Base-by-base conservation (phyloP, 2,888 invertebrate species). In the Dione vanillae region DNA sequence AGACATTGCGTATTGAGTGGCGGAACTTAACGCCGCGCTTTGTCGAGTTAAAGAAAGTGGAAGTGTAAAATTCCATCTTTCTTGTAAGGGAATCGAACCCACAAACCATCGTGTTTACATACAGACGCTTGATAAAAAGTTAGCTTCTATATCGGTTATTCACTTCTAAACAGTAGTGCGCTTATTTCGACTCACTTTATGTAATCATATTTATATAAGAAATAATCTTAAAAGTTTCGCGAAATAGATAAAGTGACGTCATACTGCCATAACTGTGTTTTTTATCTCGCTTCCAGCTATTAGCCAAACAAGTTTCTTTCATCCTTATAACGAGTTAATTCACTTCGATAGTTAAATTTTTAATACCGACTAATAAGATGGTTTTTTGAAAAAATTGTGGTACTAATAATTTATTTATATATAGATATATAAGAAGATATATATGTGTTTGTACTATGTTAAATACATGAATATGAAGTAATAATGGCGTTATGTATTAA, bases 221-320 rank as follows among this genome's bases (percentile, higher is more conserved):
- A 20, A 11, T 43, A 59, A 16, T 61, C 27, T 61, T 7, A 45
- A 45, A 45, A 61, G 16, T 61, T 61, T 45, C 45, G 45, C 61
- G 45, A 35, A 45, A 16, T n/a, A n/a, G 20, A 59, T n/a, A 27
- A 43, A 10, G 6, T 61, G 51, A 67, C 67, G 61, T 68, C 68
- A 59, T 37, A 37, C 16, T n/a, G n/a, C n/a, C n/a, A n/a, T n/a
- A n/a, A n/a, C n/a, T 45, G 37, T 11, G 9, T 58, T 67, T 59
- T 41, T 67, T 59, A 56, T 59, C 16, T 49, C 49, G 41, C 12
- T 62, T 37, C 49, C 27, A 59, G 49, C 37, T 45, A 68, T 41
- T 62, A 51, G 14, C 45, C 45, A 14, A 47, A 66, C 66, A 62
- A 62, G 61, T 52, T 68, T 68, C 61, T 68, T 68, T 45, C 51